phyloP scores from a whole-genome alignment of 2,888 invertebrate species.

The Platycheirus albimanus region DNA sequence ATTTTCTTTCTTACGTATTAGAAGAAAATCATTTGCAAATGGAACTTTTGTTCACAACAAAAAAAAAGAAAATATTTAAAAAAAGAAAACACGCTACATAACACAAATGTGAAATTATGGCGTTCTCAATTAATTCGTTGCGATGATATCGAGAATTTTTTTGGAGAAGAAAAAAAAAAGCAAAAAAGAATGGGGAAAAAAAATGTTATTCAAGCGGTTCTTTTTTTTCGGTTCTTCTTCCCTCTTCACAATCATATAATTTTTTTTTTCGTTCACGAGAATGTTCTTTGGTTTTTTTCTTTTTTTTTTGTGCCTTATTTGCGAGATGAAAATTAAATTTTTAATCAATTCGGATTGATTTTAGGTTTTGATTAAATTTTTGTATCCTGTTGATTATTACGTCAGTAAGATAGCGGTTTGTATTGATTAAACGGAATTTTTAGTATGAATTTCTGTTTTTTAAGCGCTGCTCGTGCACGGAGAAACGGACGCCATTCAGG shows the following conservation, averaged over 20 bases:
- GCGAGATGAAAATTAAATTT: background rate
- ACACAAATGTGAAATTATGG: conserved; percentile 2
- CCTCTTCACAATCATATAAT: background rate
- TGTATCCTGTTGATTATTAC: background rate
- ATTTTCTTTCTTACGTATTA: too few relatives aligned
- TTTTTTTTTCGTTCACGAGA: conserved; percentile 10
- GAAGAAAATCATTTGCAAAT: conserved; percentile 1
- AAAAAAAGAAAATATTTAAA: conserved; percentile 5
- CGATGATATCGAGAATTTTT: too few relatives aligned
- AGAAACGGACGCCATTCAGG: conserved; percentile 62
- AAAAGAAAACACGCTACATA: too few relatives aligned
- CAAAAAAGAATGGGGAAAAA: background rate
- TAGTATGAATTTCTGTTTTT: conserved; percentile 29
- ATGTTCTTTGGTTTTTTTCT: conserved; percentile 9
- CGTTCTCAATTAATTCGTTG: background rate
- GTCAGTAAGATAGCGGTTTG: background rate
- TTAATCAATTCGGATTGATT: conserved; percentile 15
- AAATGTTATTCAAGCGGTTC: conserved; percentile 29
- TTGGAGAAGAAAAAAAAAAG: background rate
- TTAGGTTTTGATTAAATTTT: background rate
- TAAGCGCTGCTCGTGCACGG: conserved; percentile 43
- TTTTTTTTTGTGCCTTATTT: conserved; percentile 13
- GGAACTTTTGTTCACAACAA: conserved; percentile 5
- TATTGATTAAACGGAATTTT: conserved; percentile 41
- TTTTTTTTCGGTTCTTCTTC: background rate